Base-by-base conservation (phyloP, 2,888 invertebrate genomes). In the Anaspis maculata region DNA sequence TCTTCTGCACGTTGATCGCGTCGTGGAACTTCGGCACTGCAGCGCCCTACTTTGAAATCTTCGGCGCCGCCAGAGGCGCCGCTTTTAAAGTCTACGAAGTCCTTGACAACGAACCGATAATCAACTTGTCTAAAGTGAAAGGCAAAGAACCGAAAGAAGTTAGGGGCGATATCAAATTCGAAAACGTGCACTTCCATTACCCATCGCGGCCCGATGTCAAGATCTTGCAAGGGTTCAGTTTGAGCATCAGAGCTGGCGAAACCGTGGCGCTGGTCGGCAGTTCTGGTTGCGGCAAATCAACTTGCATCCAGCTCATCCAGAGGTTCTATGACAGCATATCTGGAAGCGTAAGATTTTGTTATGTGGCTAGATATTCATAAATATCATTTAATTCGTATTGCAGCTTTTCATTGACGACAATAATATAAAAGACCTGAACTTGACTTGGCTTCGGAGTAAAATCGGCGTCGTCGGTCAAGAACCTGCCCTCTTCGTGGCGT, bases 391-490 rank as follows among this genome's bases (percentile, higher is more conserved):
- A n/a, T 13, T n/a, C 21, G 24, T 19, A 10, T 39, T 37, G 13
- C 44, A 79, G 77, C 70, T 84, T 1, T 52, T 58, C 2, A 61
- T 86, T 6, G 85, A 85, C 49, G 76, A 73, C 0, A 61, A 69
- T 15, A 71, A 86, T 52, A 69, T 89, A 1, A 74, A 73, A 37
- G 70, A 77, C 21, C 59, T 90, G 13, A 85, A 89, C 47, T 69
- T 89, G 3, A 70, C 73, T 12, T 85, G 84, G 81, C 61, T 89
- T 14, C 73, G 91, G 13, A 70, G 72, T 13, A 80, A 84, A 53
- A 81, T 92, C 33, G 90, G 88, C 0, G 75, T 90, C 5, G 91
- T 94, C 1, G 84, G 87, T 0, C 91, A 94, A 65, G 91, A 92
- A 56, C 91, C 83, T 0, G 76, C 88, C 3, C 68, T 92, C 9